Base-by-base conservation (phyloP, 2,797 vertebrate genomes). In the Decapterus maruadsi region DNA sequence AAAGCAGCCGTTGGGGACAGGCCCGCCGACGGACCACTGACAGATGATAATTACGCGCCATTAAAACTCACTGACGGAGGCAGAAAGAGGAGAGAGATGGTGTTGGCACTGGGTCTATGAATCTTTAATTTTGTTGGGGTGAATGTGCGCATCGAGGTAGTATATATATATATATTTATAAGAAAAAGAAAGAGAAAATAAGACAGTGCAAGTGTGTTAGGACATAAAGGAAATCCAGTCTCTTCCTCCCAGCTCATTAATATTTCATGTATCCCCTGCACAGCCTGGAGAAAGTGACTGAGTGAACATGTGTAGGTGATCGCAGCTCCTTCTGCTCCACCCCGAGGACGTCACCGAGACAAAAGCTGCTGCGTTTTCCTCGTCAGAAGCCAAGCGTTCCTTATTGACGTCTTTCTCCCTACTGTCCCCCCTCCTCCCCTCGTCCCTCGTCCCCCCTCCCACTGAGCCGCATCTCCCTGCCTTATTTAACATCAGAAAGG, bases 401-500 rank as follows among this genome's bases (percentile, higher is more conserved):
- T 82, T 81, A 91, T 92, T 91, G 90, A 91, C 84, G 2, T 81
- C 73, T 84, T 83, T 69, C 53, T 59, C 75, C 63, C 63, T 8
- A 40, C 66, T 48, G 43, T 34, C 60, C 10, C 10, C 57, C 56
- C 6, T 4, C 7, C 63, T 12, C 42, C 53, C 6, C 26, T 26
- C 26, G 26, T 26, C 26, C 26, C 26, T 26, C 26, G 3, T 26
- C 4, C 6, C 6, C n/a, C 42, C 77, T 62, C 79, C 85, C 48
- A 4, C 75, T 34, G 72, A 77, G 64, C 70, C 46, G 50, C 61
- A 46, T 71, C 80, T 75, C 85, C 83, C 81, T 43, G 69, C 72
- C 87, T 85, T 89, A 90, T 85, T 95, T 93, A 89, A 71, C 93
- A 93, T 95, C 68, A 90, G 88, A 94, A 94, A 90, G 3, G 73